A percentile compares a stretch with the other conserved stretches of the same genome.
Evolutionary conservation across 2,113 vertebrate genomes (phyloP).

Genomic region (Cynopterus brachyotis): DNA sequence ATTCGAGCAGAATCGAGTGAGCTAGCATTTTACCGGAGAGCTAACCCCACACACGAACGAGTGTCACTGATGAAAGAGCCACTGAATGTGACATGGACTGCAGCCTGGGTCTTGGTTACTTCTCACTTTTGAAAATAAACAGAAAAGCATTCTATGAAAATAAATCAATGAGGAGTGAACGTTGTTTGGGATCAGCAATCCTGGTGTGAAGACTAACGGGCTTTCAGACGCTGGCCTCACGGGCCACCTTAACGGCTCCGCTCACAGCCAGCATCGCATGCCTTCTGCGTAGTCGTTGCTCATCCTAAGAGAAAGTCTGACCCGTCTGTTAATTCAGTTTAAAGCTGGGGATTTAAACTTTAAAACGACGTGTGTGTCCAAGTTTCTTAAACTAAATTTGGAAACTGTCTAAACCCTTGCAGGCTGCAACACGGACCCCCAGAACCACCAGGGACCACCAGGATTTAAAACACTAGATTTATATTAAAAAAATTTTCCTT

Average conservation of each 20-base stretch:
- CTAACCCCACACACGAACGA: constrained; percentile 78
- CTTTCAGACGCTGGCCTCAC: neutral
- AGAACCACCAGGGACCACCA: neutral
- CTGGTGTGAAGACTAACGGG: neutral
- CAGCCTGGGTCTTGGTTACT: constrained; percentile 75
- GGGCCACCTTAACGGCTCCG: neutral
- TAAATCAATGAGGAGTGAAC: constrained; percentile 5
- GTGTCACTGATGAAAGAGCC: constrained; percentile 68
- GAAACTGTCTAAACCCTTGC: neutral
- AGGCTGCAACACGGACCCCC: neutral
- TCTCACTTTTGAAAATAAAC: constrained; percentile 44
- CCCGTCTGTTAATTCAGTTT: neutral
- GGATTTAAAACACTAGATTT: neutral
- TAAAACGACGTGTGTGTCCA: neutral
- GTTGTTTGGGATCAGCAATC: neutral
- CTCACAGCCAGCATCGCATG: neutral
- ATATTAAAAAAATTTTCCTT: neutral
- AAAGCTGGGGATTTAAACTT: neutral
- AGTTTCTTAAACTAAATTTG: constrained; percentile 30
- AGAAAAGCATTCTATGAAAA: constrained; percentile 4
- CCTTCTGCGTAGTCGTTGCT: neutral
- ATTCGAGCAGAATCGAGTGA: constrained; percentile 78
- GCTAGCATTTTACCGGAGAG: constrained; percentile 67
- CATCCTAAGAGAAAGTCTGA: constrained; percentile 29
- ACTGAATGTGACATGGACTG: constrained; percentile 73